Base-by-base conservation (phyloP, 2,113 vertebrate species). In the Origma solitaria region DNA sequence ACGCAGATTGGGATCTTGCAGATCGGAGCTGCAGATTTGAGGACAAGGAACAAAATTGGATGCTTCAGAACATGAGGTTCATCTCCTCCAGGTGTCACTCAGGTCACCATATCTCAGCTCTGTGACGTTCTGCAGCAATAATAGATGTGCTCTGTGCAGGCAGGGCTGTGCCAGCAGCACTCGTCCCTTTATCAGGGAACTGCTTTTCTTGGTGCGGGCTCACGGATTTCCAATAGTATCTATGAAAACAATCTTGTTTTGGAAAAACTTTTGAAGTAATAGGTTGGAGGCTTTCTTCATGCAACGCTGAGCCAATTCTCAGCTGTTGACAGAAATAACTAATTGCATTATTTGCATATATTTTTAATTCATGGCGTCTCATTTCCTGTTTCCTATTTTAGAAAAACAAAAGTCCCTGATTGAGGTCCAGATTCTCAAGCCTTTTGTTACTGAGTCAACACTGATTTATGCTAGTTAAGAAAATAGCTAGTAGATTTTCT, bases 241-340 rank as follows among this genome's bases (percentile, higher is more conserved):
- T 56, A 3, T 16, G 62, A 91, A 90, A 93, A 95, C 49, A 66
- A 42, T 49, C 54, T 85, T 93, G 76, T 82, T 95, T 94, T 73
- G 58, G 90, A 77, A 95, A 92, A 93, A 80, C 15, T 73, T 73
- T 37, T 54, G 49, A 31, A 84, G 60, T 19, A 66, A 68, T 33
- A 70, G 7, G 7, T 88, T 88, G 25, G 33, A 75, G 51, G 24
- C 8, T 75, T 84, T 86, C 77, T 75, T 49, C 25, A 3, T 57
- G 35, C 17, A 75, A 45, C 16, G 27, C 16, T 31, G 18, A 42
- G 35, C 12, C 58, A 53, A 8, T 80, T 91, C 27, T 80, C 78
- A 56, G 49, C 19, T 81, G 75, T 38, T 84, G 79, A 42, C 57
- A 95, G 86, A 88, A 94, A 91, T 73, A 80, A 38, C 16, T 56